Conservation (phyloP, 1,140 invertebrate genomes). For the Danaus plexippus region DNA sequence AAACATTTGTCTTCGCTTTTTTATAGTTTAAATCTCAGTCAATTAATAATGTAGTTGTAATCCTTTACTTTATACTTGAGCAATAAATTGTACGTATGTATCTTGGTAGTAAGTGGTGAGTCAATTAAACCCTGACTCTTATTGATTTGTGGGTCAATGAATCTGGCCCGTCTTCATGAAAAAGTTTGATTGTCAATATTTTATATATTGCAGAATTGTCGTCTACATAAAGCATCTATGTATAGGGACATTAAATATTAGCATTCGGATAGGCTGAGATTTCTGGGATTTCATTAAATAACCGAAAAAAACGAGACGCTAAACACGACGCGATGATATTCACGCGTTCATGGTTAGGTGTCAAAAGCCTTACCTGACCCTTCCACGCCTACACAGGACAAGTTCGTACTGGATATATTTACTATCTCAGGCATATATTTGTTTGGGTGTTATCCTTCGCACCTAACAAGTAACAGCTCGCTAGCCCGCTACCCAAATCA, state of each 20-base stretch:
- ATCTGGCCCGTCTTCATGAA: too few species aligned
- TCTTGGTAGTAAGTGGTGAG: too few species aligned
- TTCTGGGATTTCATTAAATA: slow-evolving; percentile 42
- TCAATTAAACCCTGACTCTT: too few species aligned
- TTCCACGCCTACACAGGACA: slow-evolving; percentile 52
- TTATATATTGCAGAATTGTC: too few species aligned
- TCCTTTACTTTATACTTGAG: too few species aligned
- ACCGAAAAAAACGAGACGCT: slow-evolving; percentile 45
- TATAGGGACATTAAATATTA: neutral
- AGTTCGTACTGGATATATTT: slow-evolving; percentile 47
- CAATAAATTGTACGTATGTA: too few species aligned
- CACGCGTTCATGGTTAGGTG: slow-evolving; percentile 60
- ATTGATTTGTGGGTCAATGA: too few species aligned
- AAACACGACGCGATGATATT: slow-evolving; percentile 60
- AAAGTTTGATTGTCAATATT: too few species aligned
- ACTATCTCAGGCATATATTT: slow-evolving; percentile 59
- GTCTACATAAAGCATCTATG: too few species aligned
- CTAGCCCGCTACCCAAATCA: slow-evolving; percentile 56
- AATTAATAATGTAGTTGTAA: too few species aligned
- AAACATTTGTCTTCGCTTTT: too few species aligned
- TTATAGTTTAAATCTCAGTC: too few species aligned
- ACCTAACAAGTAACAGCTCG: slow-evolving; percentile 28
- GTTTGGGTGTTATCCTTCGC: slow-evolving; percentile 63
- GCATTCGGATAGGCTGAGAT: slow-evolving; percentile 10
- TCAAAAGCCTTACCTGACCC: slow-evolving; percentile 69